A percentile compares a stretch with the other conserved stretches of the same genome.
Conservation (phyloP, 2,797 vertebrate species). For the Chelon auratus region DNA sequence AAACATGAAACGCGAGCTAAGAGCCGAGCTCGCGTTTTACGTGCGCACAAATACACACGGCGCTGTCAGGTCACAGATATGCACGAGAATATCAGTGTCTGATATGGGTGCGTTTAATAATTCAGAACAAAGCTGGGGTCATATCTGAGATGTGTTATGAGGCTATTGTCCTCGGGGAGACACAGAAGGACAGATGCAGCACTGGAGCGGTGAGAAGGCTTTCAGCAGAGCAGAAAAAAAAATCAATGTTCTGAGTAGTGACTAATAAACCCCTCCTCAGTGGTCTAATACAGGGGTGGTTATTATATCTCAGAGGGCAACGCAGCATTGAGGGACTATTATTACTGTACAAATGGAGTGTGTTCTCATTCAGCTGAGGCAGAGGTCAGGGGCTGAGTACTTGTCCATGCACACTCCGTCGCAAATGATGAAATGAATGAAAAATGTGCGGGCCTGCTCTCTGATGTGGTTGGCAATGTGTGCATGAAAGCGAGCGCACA, state of each 20-base stretch:
- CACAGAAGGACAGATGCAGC: constrained; percentile 62
- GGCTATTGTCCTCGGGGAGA: constrained; percentile 64
- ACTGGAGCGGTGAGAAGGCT: constrained; percentile 30
- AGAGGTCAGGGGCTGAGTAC: constrained; percentile 51
- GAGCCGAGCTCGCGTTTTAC: constrained; percentile 16
- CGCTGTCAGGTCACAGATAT: constrained; percentile 34
- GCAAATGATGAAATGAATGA: constrained; percentile 29
- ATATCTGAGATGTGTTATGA: constrained; percentile 62
- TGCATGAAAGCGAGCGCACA: not conserved
- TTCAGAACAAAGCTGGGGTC: constrained; percentile 68
- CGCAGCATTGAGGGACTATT: constrained; percentile 49
- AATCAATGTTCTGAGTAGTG: constrained; percentile 68
- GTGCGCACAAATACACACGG: not conserved
- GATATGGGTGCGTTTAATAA: constrained; percentile 71
- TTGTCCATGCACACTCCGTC: constrained; percentile 20
- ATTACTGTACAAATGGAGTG: constrained; percentile 68
- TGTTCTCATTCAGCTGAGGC: constrained; percentile 45
- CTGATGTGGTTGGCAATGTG: constrained; percentile 2
- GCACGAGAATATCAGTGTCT: constrained; percentile 41
- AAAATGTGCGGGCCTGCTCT: constrained; percentile 20
- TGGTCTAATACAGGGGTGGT: constrained; percentile 51
- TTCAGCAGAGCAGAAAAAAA: constrained; percentile 37
- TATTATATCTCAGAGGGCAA: constrained; percentile 63
- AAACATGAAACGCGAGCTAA: constrained; percentile 44
- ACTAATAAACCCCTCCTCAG: constrained; percentile 67